A percentile compares a stretch with the other conserved stretches of the same genome.
Evolutionary conservation across 2,888 invertebrate species (phyloP).

Genomic region (Lycocerus yunnanus): DNA sequence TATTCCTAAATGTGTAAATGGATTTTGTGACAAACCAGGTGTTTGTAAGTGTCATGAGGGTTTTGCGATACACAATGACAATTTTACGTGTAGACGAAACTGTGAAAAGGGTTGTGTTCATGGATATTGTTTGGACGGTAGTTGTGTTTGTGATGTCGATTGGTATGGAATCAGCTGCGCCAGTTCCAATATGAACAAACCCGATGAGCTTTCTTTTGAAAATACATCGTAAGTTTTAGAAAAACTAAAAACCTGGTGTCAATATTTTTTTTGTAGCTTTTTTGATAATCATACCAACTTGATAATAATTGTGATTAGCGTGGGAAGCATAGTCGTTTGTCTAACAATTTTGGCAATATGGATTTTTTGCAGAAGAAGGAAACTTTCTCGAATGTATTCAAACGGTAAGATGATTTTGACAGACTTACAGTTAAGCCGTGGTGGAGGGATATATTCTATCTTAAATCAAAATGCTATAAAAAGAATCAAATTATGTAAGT

Average conservation of each 20-base stretch:
- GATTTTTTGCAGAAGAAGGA: constrained; percentile 6
- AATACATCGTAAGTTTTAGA: background rate
- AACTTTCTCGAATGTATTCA: background rate
- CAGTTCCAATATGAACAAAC: background rate
- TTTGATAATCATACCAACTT: background rate
- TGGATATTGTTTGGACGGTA: constrained; percentile 24
- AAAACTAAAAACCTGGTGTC: background rate
- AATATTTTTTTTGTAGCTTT: background rate
- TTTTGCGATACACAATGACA: constrained; percentile 22
- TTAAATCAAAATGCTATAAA: too few relatives aligned
- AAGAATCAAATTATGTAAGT: too few relatives aligned
- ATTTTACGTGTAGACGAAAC: constrained; percentile 5
- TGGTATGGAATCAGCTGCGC: constrained; percentile 9
- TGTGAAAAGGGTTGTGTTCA: constrained; percentile 20
- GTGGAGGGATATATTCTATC: too few relatives aligned
- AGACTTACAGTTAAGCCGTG: too few relatives aligned
- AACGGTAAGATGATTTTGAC: too few relatives aligned
- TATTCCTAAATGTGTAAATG: constrained; percentile 45
- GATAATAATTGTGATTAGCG: background rate
- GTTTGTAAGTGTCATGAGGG: constrained; percentile 44
- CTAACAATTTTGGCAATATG: constrained; percentile 30
- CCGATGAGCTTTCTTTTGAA: background rate
- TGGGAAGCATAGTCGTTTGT: background rate
- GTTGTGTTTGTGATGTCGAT: constrained; percentile 26
- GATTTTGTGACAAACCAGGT: constrained; percentile 45